Percentiles rank a stretch among this genome's conserved stretches.
Conservation (phyloP, 2,888 invertebrate species). For the Cataglyphis altisquamis region DNA sequence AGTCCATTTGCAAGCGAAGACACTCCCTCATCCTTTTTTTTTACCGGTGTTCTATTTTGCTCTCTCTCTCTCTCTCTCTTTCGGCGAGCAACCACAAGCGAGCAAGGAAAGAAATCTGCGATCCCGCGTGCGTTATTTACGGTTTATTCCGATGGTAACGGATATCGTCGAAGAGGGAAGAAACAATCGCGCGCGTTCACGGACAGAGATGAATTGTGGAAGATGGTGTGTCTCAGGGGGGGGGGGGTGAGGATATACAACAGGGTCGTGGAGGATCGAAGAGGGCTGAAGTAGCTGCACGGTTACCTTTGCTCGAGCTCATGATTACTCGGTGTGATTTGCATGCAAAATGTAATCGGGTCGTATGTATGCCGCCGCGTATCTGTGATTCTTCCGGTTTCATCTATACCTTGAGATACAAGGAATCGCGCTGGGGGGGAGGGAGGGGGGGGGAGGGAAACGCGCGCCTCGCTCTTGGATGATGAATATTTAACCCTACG, state of each 20-base stretch:
- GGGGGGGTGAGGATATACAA: not conserved
- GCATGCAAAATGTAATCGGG: slow-evolving; percentile 49
- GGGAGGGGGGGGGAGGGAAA: not conserved
- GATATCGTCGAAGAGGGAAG: slow-evolving; percentile 20
- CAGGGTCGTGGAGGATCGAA: slow-evolving; percentile 16
- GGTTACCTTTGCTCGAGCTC: slow-evolving; percentile 17
- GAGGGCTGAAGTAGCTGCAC: slow-evolving; percentile 14
- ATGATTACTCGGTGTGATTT: slow-evolving; percentile 45
- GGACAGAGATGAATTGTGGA: not conserved
- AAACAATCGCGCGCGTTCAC: slow-evolving; percentile 37
- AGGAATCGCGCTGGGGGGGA: not conserved
- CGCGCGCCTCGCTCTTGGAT: not conserved
- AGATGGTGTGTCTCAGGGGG: not conserved
- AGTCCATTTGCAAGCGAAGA: slow-evolving; percentile 69
- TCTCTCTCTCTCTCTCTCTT: slow-evolving; percentile 1
- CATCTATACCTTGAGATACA: slow-evolving; percentile 38
- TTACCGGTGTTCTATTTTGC: slow-evolving; percentile 14
- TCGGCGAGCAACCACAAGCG: slow-evolving; percentile 20
- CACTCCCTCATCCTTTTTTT: slow-evolving; percentile 6
- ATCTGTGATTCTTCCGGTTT: slow-evolving; percentile 45
- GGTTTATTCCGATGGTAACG: slow-evolving; percentile 42
- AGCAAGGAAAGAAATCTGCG: slow-evolving; percentile 47
- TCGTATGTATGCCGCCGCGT: slow-evolving; percentile 43
- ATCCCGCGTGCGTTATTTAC: slow-evolving; percentile 32
- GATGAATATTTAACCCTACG: slow-evolving; percentile 47